Evolutionary conservation across 2,888 invertebrate species (phyloP).

Genomic region (Euspilapteryx auroguttella): DNA sequence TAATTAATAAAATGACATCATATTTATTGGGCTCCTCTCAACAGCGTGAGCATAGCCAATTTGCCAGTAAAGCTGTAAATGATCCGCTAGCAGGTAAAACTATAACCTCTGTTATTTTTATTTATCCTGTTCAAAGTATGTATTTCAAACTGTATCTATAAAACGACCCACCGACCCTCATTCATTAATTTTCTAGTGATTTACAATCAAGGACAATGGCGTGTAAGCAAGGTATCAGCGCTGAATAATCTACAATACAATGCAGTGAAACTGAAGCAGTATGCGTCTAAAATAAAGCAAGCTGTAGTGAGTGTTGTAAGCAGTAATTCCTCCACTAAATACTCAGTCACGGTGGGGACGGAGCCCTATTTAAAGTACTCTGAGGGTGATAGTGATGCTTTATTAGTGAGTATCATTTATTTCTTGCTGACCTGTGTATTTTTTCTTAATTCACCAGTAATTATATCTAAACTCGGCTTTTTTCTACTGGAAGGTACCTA

Average conservation of each 20-base stretch:
- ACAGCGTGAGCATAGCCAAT: background rate
- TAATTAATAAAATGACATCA: background rate
- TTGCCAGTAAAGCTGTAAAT: conserved; percentile 7
- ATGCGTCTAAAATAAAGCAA: conserved; percentile 39
- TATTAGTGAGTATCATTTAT: conserved; percentile 24
- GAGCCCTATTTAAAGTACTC: conserved; percentile 30
- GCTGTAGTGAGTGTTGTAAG: conserved; percentile 22
- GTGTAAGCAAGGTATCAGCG: conserved; percentile 34
- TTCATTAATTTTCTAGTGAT: no score
- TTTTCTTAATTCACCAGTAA: no score
- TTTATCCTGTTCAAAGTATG: no score
- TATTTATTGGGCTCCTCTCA: background rate
- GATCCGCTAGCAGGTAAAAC: conserved; percentile 18
- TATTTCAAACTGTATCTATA: no score
- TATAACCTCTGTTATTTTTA: no score
- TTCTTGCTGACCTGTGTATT: no score
- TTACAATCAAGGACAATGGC: conserved; percentile 41
- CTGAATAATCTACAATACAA: conserved; percentile 29
- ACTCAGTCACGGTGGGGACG: conserved; percentile 26
- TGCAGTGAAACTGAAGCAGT: conserved; percentile 37
- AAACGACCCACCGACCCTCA: no score
- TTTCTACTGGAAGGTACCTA: no score
- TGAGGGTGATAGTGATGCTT: conserved; percentile 33
- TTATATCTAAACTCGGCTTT: no score
- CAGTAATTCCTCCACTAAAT: conserved; percentile 21